A percentile compares a stretch with the other conserved stretches of the same genome.
These are phyloP conservation scores for Nowickia ferox DNA, from an alignment of 2,888 invertebrate genomes.

Conservation along the genomic window DNA sequence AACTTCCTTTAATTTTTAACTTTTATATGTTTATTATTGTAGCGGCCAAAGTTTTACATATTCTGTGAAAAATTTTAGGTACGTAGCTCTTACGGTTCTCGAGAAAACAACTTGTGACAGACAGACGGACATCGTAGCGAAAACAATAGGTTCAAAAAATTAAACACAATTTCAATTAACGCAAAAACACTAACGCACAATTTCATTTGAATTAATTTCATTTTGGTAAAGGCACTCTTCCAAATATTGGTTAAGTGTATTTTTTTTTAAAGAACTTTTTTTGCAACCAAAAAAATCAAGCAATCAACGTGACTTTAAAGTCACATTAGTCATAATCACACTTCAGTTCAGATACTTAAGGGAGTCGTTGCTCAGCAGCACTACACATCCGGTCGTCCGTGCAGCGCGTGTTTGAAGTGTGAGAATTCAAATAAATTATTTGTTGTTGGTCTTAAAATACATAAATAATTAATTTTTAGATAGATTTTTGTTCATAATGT, in stretches of 20 bases:
- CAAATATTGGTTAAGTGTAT: slow-evolving; percentile 13
- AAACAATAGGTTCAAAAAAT: slow-evolving; percentile 43
- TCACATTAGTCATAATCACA: slow-evolving; percentile 68
- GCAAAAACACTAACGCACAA: slow-evolving; percentile 45
- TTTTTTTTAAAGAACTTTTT: neutral
- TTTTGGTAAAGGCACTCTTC: slow-evolving; percentile 22
- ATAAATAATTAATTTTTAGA: slow-evolving; percentile 40
- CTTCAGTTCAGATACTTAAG: slow-evolving; percentile 43
- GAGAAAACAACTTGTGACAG: no score
- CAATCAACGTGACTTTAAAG: slow-evolving; percentile 53
- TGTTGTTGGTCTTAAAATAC: no score
- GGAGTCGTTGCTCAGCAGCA: slow-evolving; percentile 39
- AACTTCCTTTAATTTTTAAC: no score
- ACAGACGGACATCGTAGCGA: no score
- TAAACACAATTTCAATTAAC: slow-evolving; percentile 42
- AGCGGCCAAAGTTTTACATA: no score
- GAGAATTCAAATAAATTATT: slow-evolving; percentile 16
- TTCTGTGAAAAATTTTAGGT: no score
- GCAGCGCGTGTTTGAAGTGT: slow-evolving; percentile 41
- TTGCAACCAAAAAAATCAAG: slow-evolving; percentile 2
- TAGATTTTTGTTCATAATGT: slow-evolving; percentile 5
- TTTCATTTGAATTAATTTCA: slow-evolving; percentile 33
- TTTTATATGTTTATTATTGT: no score
- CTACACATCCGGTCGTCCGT: slow-evolving; percentile 47
- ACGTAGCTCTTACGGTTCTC: no score